Evolutionary conservation across 1,140 invertebrate genomes (phyloP).

Genomic region (Bombus consobrinus): DNA sequence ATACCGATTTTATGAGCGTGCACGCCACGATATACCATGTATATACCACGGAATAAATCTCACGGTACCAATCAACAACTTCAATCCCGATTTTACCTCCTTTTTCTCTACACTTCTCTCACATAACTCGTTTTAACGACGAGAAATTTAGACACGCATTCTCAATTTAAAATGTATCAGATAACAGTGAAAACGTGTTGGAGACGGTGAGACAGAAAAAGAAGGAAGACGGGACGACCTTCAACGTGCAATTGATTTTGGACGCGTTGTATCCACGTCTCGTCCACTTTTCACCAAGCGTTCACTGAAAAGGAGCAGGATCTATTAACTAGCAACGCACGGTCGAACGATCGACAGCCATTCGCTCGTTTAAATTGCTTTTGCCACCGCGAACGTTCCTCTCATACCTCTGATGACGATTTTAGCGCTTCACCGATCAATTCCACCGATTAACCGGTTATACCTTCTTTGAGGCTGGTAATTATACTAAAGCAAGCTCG

Average conservation of each 20-base stretch:
- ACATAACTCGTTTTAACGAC: too few relatives aligned
- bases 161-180: conserved; percentile 8
- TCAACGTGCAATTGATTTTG: conserved; percentile 14
- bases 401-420: background rate
- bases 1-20: background rate
- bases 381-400: background rate
- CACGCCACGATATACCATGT: background rate
- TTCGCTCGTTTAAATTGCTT: conserved; percentile 29
- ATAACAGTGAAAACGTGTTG: background rate
- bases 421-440: background rate
- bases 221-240: background rate
- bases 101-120: background rate
- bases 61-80: background rate
- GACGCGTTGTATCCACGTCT: background rate
- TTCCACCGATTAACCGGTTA: conserved; percentile 31
- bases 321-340: conserved; percentile 17
- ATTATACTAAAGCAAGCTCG: conserved; percentile 19
- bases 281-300: background rate
- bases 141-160: background rate
- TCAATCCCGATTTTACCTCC: background rate
- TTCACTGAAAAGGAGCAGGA: background rate
- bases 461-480: background rate
- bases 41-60: background rate
- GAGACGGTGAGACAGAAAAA: too few relatives aligned
- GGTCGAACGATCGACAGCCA: conserved; percentile 9